These are phyloP conservation scores for Morbakka virulenta DNA, from an alignment of 30 jellyfish, hydroid and myxozoan genomes.

Conservation along the genomic window DNA sequence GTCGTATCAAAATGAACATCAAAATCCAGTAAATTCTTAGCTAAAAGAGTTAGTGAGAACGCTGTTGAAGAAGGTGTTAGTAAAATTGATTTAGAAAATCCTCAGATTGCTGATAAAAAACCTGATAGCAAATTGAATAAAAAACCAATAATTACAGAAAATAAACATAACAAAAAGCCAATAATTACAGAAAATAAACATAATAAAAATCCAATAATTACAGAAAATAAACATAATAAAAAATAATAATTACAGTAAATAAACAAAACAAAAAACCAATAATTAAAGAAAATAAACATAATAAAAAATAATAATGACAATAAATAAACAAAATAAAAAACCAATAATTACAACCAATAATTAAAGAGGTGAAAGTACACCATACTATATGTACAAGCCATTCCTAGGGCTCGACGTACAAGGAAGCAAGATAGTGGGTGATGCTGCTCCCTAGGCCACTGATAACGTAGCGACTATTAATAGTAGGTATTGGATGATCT, in stretches of 20 bases:
- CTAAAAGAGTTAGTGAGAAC: neutral
- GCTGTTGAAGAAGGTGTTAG: neutral
- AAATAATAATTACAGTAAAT: no score
- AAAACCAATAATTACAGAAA: no score
- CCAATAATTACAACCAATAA: neutral
- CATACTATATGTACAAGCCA: no score
- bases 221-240: no score
- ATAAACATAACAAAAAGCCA: no score
- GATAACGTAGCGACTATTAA: conserved; percentile 18
- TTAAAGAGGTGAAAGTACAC: neutral
- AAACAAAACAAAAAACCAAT: no score
- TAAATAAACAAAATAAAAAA: neutral
- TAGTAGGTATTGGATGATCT: conserved; percentile 16
- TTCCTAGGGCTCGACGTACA: no score
- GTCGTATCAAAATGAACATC: conserved; percentile 9
- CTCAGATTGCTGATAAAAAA: neutral
- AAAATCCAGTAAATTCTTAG: conserved; percentile 4
- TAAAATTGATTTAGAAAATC: neutral
- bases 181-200: neutral
- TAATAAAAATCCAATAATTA: neutral
- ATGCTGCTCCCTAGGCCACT: neutral
- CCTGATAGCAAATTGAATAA: conserved; percentile 1
- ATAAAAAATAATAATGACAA: neutral
- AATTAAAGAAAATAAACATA: neutral
- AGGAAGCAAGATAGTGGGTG: neutral